Conservation (phyloP, 2,113 vertebrate genomes). For the Tautogolabrus adspersus region DNA sequence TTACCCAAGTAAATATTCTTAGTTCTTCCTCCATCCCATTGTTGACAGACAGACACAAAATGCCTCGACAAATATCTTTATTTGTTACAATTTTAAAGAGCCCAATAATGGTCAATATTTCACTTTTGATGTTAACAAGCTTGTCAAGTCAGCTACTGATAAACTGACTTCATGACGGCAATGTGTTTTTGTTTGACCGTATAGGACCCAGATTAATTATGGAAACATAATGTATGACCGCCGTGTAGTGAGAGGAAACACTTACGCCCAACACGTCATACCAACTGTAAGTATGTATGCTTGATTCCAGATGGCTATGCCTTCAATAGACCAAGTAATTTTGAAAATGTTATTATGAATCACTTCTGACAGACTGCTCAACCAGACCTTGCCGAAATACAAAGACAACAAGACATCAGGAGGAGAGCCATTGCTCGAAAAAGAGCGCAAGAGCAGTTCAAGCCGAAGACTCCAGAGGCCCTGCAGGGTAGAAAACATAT, state of each 20-base stretch:
- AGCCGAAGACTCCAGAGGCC: constrained; percentile 80
- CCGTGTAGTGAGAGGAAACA: constrained; percentile 92
- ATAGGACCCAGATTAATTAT: constrained; percentile 76
- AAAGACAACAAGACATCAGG: constrained; percentile 78
- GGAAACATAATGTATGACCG: constrained; percentile 93
- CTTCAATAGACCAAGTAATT: background rate
- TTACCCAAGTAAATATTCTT: background rate
- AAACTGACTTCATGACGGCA: background rate
- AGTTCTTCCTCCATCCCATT: background rate
- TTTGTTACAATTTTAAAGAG: background rate
- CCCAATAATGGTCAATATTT: background rate
- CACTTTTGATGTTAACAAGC: background rate
- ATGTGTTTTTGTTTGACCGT: constrained; percentile 28
- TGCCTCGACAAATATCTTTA: no score
- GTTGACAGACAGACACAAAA: background rate
- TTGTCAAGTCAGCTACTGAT: background rate
- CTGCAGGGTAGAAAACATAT: constrained; percentile 86
- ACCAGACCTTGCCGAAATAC: constrained; percentile 75
- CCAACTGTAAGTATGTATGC: constrained; percentile 60
- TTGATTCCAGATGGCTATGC: background rate
- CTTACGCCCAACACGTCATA: constrained; percentile 78
- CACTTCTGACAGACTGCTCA: constrained; percentile 76
- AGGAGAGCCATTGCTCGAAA: constrained; percentile 79
- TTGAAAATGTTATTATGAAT: background rate
- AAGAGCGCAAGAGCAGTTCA: constrained; percentile 72